A percentile compares a stretch with the other conserved stretches of the same genome.
phyloP scores from a whole-genome alignment of 2,888 invertebrate species.

The Podabrus alpinus region DNA sequence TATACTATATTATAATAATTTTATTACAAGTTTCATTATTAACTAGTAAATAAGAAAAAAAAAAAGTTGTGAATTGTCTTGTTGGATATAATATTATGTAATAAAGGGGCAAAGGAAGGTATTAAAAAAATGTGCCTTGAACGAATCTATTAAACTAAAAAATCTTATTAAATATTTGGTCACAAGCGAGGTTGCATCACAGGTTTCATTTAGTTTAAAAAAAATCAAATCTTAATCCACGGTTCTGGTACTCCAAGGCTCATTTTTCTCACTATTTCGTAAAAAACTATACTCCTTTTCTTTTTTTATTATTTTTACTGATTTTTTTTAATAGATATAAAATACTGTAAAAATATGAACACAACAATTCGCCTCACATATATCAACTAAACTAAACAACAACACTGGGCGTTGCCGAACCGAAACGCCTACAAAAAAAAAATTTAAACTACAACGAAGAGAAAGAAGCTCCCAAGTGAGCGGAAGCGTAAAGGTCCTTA shows the following conservation, averaged over 20 bases:
- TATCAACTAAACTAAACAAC: slow-evolving; percentile 21
- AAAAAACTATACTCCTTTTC: slow-evolving; percentile 34
- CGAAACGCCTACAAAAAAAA: background rate
- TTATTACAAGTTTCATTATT: background rate
- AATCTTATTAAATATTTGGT: slow-evolving; percentile 48
- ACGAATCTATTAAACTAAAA: slow-evolving; percentile 14
- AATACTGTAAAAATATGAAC: slow-evolving; percentile 58
- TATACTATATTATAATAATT: background rate
- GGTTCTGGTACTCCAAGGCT: slow-evolving; percentile 20
- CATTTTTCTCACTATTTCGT: slow-evolving; percentile 33
- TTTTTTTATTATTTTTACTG: slow-evolving; percentile 42
- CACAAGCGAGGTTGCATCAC: slow-evolving; percentile 52
- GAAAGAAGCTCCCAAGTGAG: slow-evolving; percentile 5
- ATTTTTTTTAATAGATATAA: slow-evolving; percentile 52
- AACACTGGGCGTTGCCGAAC: background rate
- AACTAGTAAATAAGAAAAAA: slow-evolving; percentile 37
- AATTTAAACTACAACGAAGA: background rate
- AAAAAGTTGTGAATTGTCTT: slow-evolving; percentile 50
- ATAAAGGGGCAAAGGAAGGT: slow-evolving; percentile 29
- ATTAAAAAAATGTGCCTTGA: slow-evolving; percentile 41
- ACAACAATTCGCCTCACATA: slow-evolving; percentile 56
- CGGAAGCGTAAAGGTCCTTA: background rate
- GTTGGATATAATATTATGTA: slow-evolving; percentile 45
- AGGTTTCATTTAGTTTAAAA: slow-evolving; percentile 43
- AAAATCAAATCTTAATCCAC: slow-evolving; percentile 9